Base-by-base conservation (phyloP, 1,140 invertebrate species). In the Idris sp. region DNA sequence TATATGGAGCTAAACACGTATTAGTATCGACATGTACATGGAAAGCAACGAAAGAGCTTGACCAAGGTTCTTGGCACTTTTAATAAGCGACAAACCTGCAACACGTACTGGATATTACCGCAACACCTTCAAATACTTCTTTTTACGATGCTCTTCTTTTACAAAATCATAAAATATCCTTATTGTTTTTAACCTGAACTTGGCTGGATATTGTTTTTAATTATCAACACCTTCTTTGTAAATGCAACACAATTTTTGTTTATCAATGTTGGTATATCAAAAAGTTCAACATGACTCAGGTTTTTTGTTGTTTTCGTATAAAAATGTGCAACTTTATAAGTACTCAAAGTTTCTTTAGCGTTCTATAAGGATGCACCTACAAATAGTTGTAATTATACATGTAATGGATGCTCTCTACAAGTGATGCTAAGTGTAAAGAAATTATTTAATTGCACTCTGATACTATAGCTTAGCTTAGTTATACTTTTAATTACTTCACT, bases 81-180 rank as follows among this genome's bases (percentile, higher is more conserved):
- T 86, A 86, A 85, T 86, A 86, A 86, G 83, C 82, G 78, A 75
- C 77, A 74, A 74, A 83, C 77, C 76, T 79, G 79, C 78, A 79
- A 78, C 79, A 84, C 78, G 79, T 83, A 81, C 62, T 80, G 73
- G 80, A 83, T 83, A 84, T 84, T 83, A 82, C 81, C 69, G 68
- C 74, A 78, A 79, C 77, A 78, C 78, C 69, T 69, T 69, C 62
- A 25, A 64, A 53, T 72, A 58, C 56, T 54, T 33, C 48, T 73
- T 58, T 73, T 73, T 73, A 53, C 53, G 59, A 35, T 43, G 31
- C 51, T 64, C 49, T 31, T 58, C 38, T 64, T 64, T 53, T 36
- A 33, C 19, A 46, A 61, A 46, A 36, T 33, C 30, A 28, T 44
- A 48, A 67, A 67, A 67, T 46, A 22, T 31, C 48, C 31, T 56